phyloP scores from a whole-genome alignment of 2,797 vertebrate genomes.

The Schizopygopsis malacanthus region DNA sequence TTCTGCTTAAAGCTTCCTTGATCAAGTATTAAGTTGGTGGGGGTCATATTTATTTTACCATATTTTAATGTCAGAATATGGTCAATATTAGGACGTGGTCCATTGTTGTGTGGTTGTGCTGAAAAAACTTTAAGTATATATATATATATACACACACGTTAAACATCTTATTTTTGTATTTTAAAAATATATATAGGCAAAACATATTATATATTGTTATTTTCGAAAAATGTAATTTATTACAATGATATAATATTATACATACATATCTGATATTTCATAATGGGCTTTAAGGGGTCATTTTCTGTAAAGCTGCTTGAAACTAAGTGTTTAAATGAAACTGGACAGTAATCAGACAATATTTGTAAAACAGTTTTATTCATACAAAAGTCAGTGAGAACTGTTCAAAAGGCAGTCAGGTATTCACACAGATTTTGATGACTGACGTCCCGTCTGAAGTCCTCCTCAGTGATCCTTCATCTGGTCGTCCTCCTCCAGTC shows the following conservation, averaged over 20 bases:
- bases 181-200: no score
- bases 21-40: background rate
- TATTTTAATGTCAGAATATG: background rate
- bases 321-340: background rate
- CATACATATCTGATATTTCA: background rate
- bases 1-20: background rate
- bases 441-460: background rate
- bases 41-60: background rate
- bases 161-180: no score
- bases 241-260: no score
- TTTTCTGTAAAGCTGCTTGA: background rate
- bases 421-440: background rate
- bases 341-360: background rate
- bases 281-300: background rate
- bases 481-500: conserved; percentile 95
- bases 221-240: no score
- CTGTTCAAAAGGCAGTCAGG: background rate
- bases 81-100: background rate
- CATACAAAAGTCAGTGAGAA: background rate
- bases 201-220: no score
- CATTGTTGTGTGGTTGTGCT: background rate
- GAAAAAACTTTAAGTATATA: no score
- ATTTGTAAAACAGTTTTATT: background rate
- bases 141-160: no score
- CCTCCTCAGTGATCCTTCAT: conserved; percentile 86